A percentile compares a stretch with the other conserved stretches of the same genome.
phyloP scores from a whole-genome alignment of 1,140 invertebrate genomes.

The Drosophila tropicalis region DNA sequence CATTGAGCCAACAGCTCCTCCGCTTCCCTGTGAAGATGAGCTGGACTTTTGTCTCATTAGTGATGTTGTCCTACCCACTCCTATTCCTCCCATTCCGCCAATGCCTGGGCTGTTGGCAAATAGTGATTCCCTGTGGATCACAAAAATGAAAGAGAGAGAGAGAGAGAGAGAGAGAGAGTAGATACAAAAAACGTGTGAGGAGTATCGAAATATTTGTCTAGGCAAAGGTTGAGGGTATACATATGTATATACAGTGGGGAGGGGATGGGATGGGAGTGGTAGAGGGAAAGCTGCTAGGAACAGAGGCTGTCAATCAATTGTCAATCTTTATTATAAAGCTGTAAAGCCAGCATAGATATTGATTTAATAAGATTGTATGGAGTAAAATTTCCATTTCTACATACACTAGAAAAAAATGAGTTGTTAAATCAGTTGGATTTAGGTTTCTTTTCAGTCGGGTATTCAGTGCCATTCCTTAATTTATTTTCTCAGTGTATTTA shows the following conservation, averaged over 20 bases:
- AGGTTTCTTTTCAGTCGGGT: no score
- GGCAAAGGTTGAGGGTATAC: slow-evolving; percentile 11
- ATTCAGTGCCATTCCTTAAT: no score
- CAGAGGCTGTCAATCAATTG: slow-evolving; percentile 2
- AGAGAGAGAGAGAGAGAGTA: slow-evolving; percentile 5
- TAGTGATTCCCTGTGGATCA: slow-evolving; percentile 72
- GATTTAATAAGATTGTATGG: background rate
- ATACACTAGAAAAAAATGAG: no score
- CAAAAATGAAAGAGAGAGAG: slow-evolving; percentile 4
- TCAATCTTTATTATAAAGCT: background rate
- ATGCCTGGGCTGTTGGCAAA: slow-evolving; percentile 74
- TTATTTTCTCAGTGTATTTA: no score
- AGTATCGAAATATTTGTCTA: slow-evolving; percentile 67
- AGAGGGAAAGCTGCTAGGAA: no score
- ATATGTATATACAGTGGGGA: background rate
- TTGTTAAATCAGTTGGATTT: no score
- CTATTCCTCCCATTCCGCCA: slow-evolving; percentile 23
- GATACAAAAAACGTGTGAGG: slow-evolving; percentile 16
- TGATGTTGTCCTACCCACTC: slow-evolving; percentile 50
- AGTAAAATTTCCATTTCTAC: background rate
- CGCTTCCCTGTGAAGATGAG: slow-evolving; percentile 59
- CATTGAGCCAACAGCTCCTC: slow-evolving; percentile 33
- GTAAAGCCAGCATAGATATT: background rate
- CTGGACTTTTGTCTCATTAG: slow-evolving; percentile 80
- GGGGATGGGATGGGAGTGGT: background rate